These are phyloP conservation scores for Rhamphomyia laevipes DNA, from an alignment of 2,888 invertebrate species.

Conservation along the genomic window DNA sequence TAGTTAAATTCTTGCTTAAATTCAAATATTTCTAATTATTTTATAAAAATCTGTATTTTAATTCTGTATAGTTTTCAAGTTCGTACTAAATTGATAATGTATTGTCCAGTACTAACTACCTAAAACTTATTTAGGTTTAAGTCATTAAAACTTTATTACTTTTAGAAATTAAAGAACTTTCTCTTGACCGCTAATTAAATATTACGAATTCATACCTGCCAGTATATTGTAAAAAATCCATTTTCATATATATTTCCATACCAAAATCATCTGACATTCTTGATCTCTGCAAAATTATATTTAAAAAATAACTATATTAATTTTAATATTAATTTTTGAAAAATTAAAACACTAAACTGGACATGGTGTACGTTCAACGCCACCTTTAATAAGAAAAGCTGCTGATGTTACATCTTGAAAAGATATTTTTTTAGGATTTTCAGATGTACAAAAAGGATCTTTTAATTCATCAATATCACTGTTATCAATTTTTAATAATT, in stretches of 20 bases:
- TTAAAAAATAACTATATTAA: neutral
- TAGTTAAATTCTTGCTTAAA: too few relatives aligned
- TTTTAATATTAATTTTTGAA: neutral
- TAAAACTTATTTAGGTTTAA: too few relatives aligned
- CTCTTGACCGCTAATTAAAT: neutral
- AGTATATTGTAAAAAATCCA: constrained; percentile 89
- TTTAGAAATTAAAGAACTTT: too few relatives aligned
- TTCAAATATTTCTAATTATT: too few relatives aligned
- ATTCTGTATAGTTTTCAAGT: too few relatives aligned
- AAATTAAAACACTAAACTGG: constrained; percentile 39
- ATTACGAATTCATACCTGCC: constrained; percentile 56
- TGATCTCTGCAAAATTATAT: constrained; percentile 53
- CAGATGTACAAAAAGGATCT: constrained; percentile 52
- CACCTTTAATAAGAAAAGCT: constrained; percentile 73
- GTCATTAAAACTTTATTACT: too few relatives aligned
- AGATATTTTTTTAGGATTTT: constrained; percentile 54
- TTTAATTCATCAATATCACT: constrained; percentile 17
- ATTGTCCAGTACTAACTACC: too few relatives aligned
- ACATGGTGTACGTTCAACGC: constrained; percentile 76
- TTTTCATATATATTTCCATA: constrained; percentile 85
- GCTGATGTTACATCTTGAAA: constrained; percentile 86
- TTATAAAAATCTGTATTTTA: too few relatives aligned
- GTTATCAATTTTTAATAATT: too few relatives aligned
- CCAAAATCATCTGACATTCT: constrained; percentile 65
- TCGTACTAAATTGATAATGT: too few relatives aligned